Conservation (phyloP, 2,888 invertebrate genomes). For the Diogma glabrata region DNA sequence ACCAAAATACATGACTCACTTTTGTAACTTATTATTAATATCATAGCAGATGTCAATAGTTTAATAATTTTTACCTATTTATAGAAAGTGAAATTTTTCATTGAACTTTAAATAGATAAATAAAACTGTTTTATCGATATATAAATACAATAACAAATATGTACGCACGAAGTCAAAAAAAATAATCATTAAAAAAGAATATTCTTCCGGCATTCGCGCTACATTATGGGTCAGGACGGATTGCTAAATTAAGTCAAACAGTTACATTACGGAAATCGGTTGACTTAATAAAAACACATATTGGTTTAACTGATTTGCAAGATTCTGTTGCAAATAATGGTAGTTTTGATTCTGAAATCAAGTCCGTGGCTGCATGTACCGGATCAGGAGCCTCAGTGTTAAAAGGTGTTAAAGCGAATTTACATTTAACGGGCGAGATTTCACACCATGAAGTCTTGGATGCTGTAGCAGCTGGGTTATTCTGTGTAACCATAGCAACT, state of each 20-base stretch:
- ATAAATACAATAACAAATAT: no score
- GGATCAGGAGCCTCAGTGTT: slow-evolving; percentile 79
- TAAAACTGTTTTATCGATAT: no score
- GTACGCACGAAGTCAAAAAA: no score
- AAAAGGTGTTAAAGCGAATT: slow-evolving; percentile 56
- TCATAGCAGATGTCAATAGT: no score
- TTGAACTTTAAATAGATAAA: no score
- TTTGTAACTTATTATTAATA: no score
- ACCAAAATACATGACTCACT: no score
- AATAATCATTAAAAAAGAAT: no score
- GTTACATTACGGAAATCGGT: slow-evolving; percentile 51
- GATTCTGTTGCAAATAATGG: slow-evolving; percentile 48
- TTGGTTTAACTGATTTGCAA: slow-evolving; percentile 56
- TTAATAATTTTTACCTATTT: no score
- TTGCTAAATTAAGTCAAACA: slow-evolving; percentile 39
- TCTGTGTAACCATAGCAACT: slow-evolving; percentile 86
- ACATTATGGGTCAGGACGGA: slow-evolving; percentile 44
- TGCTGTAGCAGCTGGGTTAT: slow-evolving; percentile 68
- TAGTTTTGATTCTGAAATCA: slow-evolving; percentile 39
- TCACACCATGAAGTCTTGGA: slow-evolving; percentile 87
- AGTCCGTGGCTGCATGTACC: slow-evolving; percentile 71
- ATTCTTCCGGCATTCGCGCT: no score
- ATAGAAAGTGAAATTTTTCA: no score
- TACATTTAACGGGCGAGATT: slow-evolving; percentile 89
- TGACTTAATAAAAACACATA: slow-evolving; percentile 53